These are phyloP conservation scores for Aurelia aurita complex sp. Pacific DNA, from an alignment of 30 jellyfish, hydroid and myxozoan genomes.

Conservation along the genomic window DNA sequence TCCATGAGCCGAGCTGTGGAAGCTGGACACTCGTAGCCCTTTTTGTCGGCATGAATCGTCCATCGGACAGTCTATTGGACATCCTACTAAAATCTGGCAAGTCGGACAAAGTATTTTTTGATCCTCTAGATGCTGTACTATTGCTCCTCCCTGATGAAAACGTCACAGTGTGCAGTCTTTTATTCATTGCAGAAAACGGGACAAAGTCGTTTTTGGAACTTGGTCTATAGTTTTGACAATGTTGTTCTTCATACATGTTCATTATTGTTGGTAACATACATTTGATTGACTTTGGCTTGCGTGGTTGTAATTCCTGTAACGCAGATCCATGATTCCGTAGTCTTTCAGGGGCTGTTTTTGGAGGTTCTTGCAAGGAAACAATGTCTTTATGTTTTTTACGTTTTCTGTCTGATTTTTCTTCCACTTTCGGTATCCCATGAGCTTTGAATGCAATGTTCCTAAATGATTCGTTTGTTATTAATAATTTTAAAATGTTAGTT, in stretches of 20 bases:
- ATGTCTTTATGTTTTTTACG: background rate
- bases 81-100: slow-evolving; percentile 52
- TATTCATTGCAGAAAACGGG: slow-evolving; percentile 42
- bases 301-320: background rate
- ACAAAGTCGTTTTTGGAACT: slow-evolving; percentile 54
- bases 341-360: slow-evolving; percentile 34
- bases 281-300: slow-evolving; percentile 43
- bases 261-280: slow-evolving; percentile 67
- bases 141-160: slow-evolving; percentile 3
- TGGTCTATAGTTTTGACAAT: slow-evolving; percentile 54
- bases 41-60: slow-evolving; percentile 6
- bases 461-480: slow-evolving; percentile 57
- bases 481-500: slow-evolving; percentile 26
- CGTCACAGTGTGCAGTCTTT: slow-evolving; percentile 9
- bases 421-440: background rate
- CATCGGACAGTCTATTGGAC: slow-evolving; percentile 14
- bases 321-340: background rate
- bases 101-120: slow-evolving; percentile 17
- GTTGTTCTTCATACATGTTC: slow-evolving; percentile 72
- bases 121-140: slow-evolving; percentile 13
- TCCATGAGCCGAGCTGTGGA: slow-evolving; percentile 65
- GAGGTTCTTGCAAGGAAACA: slow-evolving; percentile 2
- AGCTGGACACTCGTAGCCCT: slow-evolving; percentile 65
- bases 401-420: slow-evolving; percentile 2
- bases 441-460: slow-evolving; percentile 45